Conservation (phyloP, 1,140 invertebrate species). For the Drosophila santomea region DNA sequence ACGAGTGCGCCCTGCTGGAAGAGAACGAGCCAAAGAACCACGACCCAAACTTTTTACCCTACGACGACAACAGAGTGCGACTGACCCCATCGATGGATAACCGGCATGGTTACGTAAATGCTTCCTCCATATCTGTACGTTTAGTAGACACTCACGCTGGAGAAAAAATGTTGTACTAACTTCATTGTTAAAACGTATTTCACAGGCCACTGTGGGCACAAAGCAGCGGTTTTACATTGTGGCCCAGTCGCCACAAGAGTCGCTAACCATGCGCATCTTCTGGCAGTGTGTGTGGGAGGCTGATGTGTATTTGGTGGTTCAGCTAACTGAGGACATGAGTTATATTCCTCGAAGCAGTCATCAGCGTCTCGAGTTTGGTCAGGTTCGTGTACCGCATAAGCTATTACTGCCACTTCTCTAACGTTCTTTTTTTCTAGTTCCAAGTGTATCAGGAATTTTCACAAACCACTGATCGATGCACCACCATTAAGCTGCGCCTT, state of each 20-base stretch:
- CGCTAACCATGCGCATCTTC: conserved; percentile 86
- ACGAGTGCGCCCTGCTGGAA: conserved; percentile 78
- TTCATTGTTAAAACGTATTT: not conserved
- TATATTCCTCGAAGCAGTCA: conserved; percentile 87
- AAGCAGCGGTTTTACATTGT: conserved; percentile 93
- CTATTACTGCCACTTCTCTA: not conserved
- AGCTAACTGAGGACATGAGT: conserved; percentile 88
- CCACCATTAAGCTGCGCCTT: conserved; percentile 87
- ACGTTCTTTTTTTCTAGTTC: conserved; percentile 85
- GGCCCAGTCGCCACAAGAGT: conserved; percentile 89
- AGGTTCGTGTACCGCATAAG: conserved; percentile 77
- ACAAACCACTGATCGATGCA: conserved; percentile 87
- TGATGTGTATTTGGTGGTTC: conserved; percentile 91
- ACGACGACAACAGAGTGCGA: conserved; percentile 94
- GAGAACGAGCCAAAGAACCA: conserved; percentile 82
- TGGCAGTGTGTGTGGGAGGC: conserved; percentile 96
- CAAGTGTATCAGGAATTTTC: conserved; percentile 89
- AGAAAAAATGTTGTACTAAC: not conserved
- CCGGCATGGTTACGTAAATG: conserved; percentile 95
- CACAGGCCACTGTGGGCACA: conserved; percentile 89
- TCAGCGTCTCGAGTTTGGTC: conserved; percentile 86
- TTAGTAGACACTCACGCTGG: rapidly evolving
- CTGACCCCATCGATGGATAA: conserved; percentile 92
- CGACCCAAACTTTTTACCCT: conserved; percentile 91
- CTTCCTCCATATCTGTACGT: conserved; percentile 92